Conservation (phyloP, 2,113 vertebrate species). For the Bubo blakistoni region DNA sequence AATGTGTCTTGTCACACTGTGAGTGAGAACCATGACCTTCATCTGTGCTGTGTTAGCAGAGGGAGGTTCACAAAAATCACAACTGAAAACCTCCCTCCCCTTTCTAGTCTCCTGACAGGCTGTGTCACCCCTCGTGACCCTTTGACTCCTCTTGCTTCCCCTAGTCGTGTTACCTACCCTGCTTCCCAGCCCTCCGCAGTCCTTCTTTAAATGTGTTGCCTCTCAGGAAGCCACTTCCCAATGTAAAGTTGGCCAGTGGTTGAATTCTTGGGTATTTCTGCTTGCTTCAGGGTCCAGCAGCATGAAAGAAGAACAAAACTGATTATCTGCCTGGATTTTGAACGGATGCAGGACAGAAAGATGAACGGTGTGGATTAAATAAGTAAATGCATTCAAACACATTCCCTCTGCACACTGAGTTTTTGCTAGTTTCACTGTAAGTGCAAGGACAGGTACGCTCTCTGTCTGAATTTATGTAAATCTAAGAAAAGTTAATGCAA, state of each 20-base stretch:
- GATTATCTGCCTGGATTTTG: background rate
- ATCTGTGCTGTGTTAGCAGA: background rate
- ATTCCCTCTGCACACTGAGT: background rate
- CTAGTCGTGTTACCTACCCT: background rate
- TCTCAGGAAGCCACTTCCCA: background rate
- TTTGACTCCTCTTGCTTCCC: background rate
- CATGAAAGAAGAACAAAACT: background rate
- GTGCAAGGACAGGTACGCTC: background rate
- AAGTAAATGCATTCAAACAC: background rate
- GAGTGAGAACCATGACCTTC: slow-evolving; percentile 6
- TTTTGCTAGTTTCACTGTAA: background rate
- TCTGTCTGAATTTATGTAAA: background rate
- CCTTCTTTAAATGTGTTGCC: background rate
- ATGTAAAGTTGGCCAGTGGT: background rate
- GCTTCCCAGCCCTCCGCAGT: background rate
- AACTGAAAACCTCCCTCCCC: background rate
- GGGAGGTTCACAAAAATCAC: background rate
- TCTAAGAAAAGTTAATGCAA: slow-evolving; percentile 24
- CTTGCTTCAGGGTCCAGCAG: background rate
- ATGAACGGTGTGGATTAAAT: background rate
- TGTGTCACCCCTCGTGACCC: background rate
- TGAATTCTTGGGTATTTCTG: background rate
- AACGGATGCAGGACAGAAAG: background rate
- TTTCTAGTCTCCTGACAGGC: background rate
- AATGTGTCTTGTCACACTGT: background rate